phyloP scores from a whole-genome alignment of 2,888 invertebrate species.

The Colletes collaris region DNA sequence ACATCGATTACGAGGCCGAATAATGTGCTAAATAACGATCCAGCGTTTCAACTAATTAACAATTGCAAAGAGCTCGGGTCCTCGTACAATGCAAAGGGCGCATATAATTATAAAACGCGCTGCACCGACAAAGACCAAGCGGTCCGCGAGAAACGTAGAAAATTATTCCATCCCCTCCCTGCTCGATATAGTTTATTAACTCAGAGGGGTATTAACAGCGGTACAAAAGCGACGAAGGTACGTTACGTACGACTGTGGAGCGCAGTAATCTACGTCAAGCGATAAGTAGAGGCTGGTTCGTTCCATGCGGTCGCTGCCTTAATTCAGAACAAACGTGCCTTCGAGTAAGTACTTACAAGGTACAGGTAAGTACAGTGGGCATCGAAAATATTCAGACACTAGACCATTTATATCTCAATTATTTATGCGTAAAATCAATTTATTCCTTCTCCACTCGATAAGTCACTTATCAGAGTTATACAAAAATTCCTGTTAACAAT shows the following conservation, averaged over 20 bases:
- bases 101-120: too few relatives aligned
- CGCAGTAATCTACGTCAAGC: slow-evolving; percentile 59
- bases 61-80: neutral
- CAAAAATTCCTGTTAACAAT: too few relatives aligned
- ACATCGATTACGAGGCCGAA: too few relatives aligned
- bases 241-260: slow-evolving; percentile 46
- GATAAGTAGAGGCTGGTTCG: slow-evolving; percentile 49
- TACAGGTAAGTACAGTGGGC: neutral
- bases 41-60: neutral
- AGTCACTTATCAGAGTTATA: too few relatives aligned
- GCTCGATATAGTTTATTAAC: slow-evolving; percentile 56
- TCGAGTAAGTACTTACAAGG: neutral
- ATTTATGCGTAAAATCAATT: too few relatives aligned
- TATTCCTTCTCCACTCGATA: too few relatives aligned
- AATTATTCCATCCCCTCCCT: slow-evolving; percentile 21
- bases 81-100: too few relatives aligned
- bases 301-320: slow-evolving; percentile 38
- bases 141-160: neutral
- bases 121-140: too few relatives aligned
- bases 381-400: too few relatives aligned
- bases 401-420: too few relatives aligned
- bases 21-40: too few relatives aligned
- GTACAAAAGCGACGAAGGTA: slow-evolving; percentile 23
- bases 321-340: slow-evolving; percentile 61
- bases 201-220: slow-evolving; percentile 56